Base-by-base conservation (phyloP, 1,140 invertebrate species). In the Drosophila virilis region DNA sequence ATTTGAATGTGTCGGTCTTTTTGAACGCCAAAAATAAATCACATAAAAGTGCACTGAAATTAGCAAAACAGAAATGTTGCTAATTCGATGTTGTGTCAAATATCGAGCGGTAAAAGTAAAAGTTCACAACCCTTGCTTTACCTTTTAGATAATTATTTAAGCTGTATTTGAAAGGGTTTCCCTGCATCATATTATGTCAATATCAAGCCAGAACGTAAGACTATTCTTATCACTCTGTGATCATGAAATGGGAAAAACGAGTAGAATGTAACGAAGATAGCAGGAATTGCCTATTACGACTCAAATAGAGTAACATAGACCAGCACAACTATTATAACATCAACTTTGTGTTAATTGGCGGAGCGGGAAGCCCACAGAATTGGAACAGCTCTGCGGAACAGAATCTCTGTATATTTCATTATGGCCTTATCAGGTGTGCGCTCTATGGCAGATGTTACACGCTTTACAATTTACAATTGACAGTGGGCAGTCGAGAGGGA, bases 401-500 rank as follows among this genome's bases (percentile, higher is more conserved):
- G 46, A 61, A 17, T 48, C 43, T 61, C 59, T 13, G 33, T 37
- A 1, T 13, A 48, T 35, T 38, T 8, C 33, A 61, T 61, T 46
- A 46, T 8, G 4, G 8, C 5, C 6, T 48, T 61, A 59, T 58
- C 55, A 33, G 37, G 33, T 15, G 48, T 12, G 8, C 42, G 12
- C 48, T n/a, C 13, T 37, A 2, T 10, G 35, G 9, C 60, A 64
- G 35, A 38, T 64, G 60, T 64, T 42, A 43, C 13, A 52, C 35
- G 35, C 48, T 37, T 32, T 37, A 50, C 45, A 43, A 32, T 37
- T 32, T 22, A 50, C 45, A 43, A 32, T 32, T 43, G 38, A 43
- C 55, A 32, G 55, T 32, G 22, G 12, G 15, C 10, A 22, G 40
- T 15, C 57, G 10, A 61, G 12, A 9, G 46, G 1, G n/a, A 35